Evolutionary conservation across 2,888 invertebrate genomes (phyloP).

Genomic region (Liposcelis brunnea): DNA sequence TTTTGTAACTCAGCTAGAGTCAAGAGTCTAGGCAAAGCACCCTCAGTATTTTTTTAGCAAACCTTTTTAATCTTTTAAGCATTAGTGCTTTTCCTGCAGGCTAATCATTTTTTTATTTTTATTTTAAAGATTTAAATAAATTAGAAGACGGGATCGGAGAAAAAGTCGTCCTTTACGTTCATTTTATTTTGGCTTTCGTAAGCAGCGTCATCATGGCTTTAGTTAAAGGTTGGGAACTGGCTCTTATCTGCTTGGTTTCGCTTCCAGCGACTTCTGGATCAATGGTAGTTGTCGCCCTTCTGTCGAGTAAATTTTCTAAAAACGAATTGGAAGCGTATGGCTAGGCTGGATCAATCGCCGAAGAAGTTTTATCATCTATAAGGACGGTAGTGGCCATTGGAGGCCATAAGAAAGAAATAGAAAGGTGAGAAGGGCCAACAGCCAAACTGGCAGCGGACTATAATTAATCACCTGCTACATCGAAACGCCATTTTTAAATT

Average conservation of each 20-base stretch:
- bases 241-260: slow-evolving; percentile 38
- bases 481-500: too few species aligned
- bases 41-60: too few species aligned
- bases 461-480: too few species aligned
- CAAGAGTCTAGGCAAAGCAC: too few species aligned
- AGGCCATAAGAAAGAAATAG: slow-evolving; percentile 25
- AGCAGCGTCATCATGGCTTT: slow-evolving; percentile 50
- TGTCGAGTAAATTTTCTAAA: not conserved
- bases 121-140: slow-evolving; percentile 47
- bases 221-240: slow-evolving; percentile 75
- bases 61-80: too few species aligned
- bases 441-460: too few species aligned
- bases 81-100: too few species aligned
- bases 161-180: slow-evolving; percentile 55
- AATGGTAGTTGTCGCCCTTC: slow-evolving; percentile 23
- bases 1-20: too few species aligned
- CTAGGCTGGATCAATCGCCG: slow-evolving; percentile 28
- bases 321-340: slow-evolving; percentile 30
- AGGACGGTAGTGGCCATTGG: slow-evolving; percentile 28
- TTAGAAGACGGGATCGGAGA: slow-evolving; percentile 73
- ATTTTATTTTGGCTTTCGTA: slow-evolving; percentile 48
- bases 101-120: too few species aligned
- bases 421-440: slow-evolving; percentile 28
- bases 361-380: too few species aligned
- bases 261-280: slow-evolving; percentile 26